Evolutionary conservation across 2,888 invertebrate genomes (phyloP).

Genomic region (Lydus trimaculatus): DNA sequence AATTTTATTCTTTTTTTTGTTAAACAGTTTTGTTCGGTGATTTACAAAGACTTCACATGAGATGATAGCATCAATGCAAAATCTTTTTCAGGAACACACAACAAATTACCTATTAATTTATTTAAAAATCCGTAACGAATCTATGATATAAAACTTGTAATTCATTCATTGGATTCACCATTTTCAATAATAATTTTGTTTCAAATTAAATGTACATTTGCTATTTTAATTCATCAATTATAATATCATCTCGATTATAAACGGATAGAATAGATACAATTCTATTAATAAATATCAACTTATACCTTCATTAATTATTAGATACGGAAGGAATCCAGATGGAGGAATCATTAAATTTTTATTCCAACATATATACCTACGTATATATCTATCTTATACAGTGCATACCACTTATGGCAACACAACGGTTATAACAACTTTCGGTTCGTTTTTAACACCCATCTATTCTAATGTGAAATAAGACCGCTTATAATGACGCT

Average conservation of each 20-base stretch:
- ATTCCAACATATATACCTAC: neutral
- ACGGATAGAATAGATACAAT: neutral
- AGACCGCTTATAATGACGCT: too few species aligned
- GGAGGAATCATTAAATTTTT: neutral
- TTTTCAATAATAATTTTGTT: neutral
- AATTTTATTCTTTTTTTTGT: too few species aligned
- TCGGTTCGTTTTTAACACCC: too few species aligned
- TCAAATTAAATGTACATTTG: neutral
- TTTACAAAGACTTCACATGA: too few species aligned
- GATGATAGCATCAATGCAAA: too few species aligned
- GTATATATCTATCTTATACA: too few species aligned
- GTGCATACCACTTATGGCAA: too few species aligned
- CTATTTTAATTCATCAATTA: neutral
- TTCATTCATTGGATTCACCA: neutral
- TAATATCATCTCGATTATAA: neutral
- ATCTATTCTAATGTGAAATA: too few species aligned
- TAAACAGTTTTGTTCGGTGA: too few species aligned
- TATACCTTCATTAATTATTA: neutral
- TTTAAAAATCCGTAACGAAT: slow-evolving; percentile 20
- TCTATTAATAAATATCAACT: neutral
- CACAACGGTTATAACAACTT: too few species aligned
- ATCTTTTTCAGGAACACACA: too few species aligned
- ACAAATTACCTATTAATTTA: slow-evolving; percentile 17
- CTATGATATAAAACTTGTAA: slow-evolving; percentile 18
- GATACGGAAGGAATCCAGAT: neutral